Base-by-base conservation (phyloP, 2,797 vertebrate genomes). In the Simalia tracyae region DNA sequence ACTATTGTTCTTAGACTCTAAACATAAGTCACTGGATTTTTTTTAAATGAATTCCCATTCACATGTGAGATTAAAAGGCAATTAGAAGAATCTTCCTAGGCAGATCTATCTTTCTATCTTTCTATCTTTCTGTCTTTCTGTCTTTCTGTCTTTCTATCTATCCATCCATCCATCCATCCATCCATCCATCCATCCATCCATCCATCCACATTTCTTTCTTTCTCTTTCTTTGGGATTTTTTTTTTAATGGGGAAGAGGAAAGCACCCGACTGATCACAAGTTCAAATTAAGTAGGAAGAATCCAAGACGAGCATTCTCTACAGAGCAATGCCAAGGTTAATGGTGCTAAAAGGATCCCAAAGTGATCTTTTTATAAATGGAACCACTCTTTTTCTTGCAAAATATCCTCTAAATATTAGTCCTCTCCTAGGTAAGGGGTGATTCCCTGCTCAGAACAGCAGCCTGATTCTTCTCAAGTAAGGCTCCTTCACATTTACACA, bases 1-100 rank as follows among this genome's bases (percentile, higher is more conserved):
- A 66, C 94, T 66, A 87, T 0, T 12, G 0, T 91, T 94, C 63
- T 28, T 60, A 90, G 89, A 56, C 66, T 64, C 57, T n/a, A 92
- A 81, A 92, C 60, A 92, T 87, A 90, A 87, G 57, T 87, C 84
- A 92, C n/a, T 72, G 50, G 15, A 54, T 31, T 31, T 84, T 31
- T 72, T 15, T 86, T 66, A 11, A 17, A 50, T 7, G 14, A 31
- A 84, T 90, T 92, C 84, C 66, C 50, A 90, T 60, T 90, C 31
- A 19, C 42, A 68, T 90, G 64, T 88, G 88, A 87, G 87, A 50
- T 89, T 89, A 87, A 81, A 87, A 87, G 88, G 85, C 60, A 66
- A 91, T 90, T 66, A 92, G 46, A 72, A 81, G 28, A 54, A 66
- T 84, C 61, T 89, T 90, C 14, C 24, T 24, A 87, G 24, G 26